Conservation (phyloP, 2,888 invertebrate genomes). For the Macropis europaea region DNA sequence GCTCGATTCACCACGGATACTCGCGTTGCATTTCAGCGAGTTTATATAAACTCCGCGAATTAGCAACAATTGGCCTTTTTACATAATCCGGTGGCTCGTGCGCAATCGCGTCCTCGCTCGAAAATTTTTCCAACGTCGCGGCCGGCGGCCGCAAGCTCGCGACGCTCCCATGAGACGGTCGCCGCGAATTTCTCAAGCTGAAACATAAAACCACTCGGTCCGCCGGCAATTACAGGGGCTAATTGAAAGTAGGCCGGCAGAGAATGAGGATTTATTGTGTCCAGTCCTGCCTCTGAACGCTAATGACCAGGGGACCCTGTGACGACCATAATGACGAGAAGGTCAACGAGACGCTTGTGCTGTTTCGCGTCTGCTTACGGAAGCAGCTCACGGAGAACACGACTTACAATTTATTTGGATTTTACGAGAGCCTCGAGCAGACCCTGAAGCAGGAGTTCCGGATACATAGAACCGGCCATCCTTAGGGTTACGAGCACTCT, state of each 20-base stretch:
- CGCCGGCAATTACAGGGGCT: slow-evolving; percentile 61
- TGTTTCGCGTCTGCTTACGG: no score
- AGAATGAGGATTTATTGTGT: slow-evolving; percentile 69
- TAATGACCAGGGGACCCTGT: slow-evolving; percentile 32
- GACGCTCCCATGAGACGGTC: slow-evolving; percentile 1
- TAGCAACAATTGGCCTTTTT: slow-evolving; percentile 64
- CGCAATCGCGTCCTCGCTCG: neutral
- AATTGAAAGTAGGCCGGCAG: slow-evolving; percentile 66
- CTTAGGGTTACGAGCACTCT: no score
- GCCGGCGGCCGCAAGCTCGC: no score
- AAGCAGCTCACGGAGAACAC: no score
- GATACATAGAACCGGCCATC: no score
- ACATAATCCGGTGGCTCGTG: slow-evolving; percentile 44
- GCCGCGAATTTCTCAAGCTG: slow-evolving; percentile 49
- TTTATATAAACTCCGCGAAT: slow-evolving; percentile 62
- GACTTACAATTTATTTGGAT: no score
- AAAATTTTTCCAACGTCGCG: no score
- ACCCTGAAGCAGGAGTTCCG: no score
- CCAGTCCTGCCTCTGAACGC: slow-evolving; percentile 37
- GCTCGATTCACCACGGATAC: neutral
- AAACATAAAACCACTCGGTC: slow-evolving; percentile 57
- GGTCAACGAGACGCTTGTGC: slow-evolving; percentile 15
- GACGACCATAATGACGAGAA: slow-evolving; percentile 11
- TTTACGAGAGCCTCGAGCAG: no score
- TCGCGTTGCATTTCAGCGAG: neutral